Percentiles rank a stretch among this genome's conserved stretches.
Evolutionary conservation across 53 echinoderm and acorn worm genomes (phyloP).

Genomic region (Echinometra lucunter): DNA sequence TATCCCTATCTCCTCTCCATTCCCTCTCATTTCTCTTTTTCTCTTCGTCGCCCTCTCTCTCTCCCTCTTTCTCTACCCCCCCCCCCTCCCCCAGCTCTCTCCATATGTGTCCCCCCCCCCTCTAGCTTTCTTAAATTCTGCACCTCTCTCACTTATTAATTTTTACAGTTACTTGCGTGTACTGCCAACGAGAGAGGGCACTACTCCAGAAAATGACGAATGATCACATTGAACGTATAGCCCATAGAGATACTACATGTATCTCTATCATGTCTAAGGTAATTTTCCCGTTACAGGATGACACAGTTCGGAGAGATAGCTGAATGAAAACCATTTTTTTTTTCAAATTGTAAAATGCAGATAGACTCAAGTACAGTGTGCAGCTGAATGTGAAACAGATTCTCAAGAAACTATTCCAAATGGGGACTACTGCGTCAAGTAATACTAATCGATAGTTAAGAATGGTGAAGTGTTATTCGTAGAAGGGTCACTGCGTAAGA

Average conservation of each 20-base stretch:
- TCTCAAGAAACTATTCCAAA: no score
- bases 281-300: no score
- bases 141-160: neutral
- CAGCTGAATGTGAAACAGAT: neutral
- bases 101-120: neutral
- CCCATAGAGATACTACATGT: no score
- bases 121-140: neutral
- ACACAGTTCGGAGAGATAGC: neutral
- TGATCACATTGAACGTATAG: neutral
- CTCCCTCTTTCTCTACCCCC: neutral
- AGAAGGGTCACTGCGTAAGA: no score
- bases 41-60: neutral
- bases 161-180: neutral
- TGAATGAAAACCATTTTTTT: neutral
- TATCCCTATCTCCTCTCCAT: no score
- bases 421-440: no score
- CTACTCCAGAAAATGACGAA: neutral
- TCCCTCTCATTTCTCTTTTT: neutral
- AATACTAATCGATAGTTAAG: no score
- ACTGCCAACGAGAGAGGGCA: conserved; percentile 16
- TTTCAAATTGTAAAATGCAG: neutral
- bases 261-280: no score
- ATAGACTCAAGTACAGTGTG: neutral
- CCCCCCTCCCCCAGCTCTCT: neutral
- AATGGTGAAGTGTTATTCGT: no score